Evolutionary conservation across 2,888 invertebrate genomes (phyloP).

Genomic region (Bruchidius siliquastri): DNA sequence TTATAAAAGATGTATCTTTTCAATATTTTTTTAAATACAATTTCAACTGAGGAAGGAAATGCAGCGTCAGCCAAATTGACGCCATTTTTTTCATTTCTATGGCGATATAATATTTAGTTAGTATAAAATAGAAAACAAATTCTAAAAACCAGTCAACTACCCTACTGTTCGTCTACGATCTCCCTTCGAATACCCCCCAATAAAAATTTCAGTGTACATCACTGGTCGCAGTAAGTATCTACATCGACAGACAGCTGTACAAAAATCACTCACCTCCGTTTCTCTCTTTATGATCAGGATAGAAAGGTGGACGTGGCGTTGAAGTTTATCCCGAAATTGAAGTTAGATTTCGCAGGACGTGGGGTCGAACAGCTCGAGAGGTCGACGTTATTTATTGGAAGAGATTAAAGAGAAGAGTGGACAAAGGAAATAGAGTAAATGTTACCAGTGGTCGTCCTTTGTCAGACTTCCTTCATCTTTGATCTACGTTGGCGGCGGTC

Average conservation of each 20-base stretch:
- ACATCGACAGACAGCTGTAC: neutral
- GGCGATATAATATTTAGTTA: no score
- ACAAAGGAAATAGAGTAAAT: neutral
- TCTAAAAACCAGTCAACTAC: no score
- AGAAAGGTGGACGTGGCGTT: neutral
- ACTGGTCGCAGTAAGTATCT: neutral
- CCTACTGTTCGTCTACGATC: no score
- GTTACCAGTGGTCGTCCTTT: neutral
- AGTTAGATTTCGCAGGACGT: neutral
- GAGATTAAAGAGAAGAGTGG: neutral
- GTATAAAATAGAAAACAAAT: no score
- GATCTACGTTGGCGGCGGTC: neutral
- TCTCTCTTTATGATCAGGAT: neutral
- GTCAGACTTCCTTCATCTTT: neutral
- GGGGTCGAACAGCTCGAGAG: neutral
- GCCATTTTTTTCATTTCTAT: no score
- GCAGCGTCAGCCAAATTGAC: no score
- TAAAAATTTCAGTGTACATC: neutral
- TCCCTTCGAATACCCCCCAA: neutral
- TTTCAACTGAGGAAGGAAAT: no score
- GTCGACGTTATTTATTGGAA: neutral
- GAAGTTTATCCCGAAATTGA: neutral
- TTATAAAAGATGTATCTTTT: no score
- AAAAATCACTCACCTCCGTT: neutral
- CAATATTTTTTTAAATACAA: no score